Evolutionary conservation across 2,888 invertebrate genomes (phyloP).

Genomic region (Apoderus coryli): DNA sequence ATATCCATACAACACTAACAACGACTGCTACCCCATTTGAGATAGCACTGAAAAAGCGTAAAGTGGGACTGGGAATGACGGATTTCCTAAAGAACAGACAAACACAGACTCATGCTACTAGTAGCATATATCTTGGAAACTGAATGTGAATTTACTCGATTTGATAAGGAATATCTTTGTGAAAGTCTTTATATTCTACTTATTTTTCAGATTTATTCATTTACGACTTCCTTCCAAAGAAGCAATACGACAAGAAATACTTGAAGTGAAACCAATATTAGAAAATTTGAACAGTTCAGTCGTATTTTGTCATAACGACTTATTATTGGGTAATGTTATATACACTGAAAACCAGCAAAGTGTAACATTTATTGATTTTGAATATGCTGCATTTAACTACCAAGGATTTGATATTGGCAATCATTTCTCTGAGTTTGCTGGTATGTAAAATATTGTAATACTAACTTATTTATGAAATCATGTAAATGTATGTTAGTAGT

Average conservation of each 20-base stretch:
- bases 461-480: too few relatives aligned
- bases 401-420: conserved; percentile 95
- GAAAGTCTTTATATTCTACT: neutral
- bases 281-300: conserved; percentile 53
- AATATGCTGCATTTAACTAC: conserved; percentile 88
- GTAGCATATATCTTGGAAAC: too few relatives aligned
- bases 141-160: too few relatives aligned
- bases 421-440: conserved; percentile 95
- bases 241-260: conserved; percentile 55
- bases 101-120: too few relatives aligned
- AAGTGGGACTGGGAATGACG: too few relatives aligned
- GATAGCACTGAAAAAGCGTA: neutral
- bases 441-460: too few relatives aligned
- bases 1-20: too few relatives aligned
- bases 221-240: conserved; percentile 31
- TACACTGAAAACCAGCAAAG: conserved; percentile 52
- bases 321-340: conserved; percentile 87
- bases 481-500: too few relatives aligned
- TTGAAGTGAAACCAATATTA: too few relatives aligned
- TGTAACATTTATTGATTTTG: conserved; percentile 92
- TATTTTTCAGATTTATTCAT: conserved; percentile 14
- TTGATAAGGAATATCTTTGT: too few relatives aligned
- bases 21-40: too few relatives aligned
- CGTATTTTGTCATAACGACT: conserved; percentile 95
- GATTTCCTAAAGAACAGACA: too few relatives aligned